Conservation (phyloP, 2,888 invertebrate genomes). For the Nephrotoma guestfalica region DNA sequence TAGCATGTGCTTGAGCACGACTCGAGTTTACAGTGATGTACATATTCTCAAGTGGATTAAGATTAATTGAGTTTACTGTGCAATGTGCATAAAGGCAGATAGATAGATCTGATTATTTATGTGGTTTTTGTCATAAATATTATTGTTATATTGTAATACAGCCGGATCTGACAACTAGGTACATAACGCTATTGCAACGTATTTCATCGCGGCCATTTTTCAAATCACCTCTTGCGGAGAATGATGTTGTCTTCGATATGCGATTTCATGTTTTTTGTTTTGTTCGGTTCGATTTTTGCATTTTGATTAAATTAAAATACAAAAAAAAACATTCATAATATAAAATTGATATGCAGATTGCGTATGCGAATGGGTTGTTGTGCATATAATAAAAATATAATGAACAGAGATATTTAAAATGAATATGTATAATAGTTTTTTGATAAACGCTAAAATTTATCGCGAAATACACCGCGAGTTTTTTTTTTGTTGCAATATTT, state of each 20-base stretch:
- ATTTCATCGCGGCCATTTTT: not conserved
- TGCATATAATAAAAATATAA: not conserved
- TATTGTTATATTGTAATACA: not conserved
- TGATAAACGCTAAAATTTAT: not conserved
- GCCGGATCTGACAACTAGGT: not conserved
- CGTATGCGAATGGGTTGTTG: not conserved
- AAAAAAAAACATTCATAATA: not conserved
- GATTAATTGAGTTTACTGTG: not conserved
- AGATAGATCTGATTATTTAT: not conserved
- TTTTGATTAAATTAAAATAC: not conserved
- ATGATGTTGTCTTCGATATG: not conserved
- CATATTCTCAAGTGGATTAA: not conserved
- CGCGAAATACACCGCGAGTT: not conserved
- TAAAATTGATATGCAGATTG: not conserved
- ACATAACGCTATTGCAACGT: not conserved
- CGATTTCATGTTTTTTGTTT: not conserved
- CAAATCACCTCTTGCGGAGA: not conserved
- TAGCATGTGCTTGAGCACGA: not conserved
- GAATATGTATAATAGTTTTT: not conserved
- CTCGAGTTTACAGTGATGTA: not conserved
- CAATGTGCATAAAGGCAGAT: not conserved
- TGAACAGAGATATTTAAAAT: not conserved
- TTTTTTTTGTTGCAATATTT: not conserved
- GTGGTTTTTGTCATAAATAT: not conserved
- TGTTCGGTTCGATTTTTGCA: not conserved